Evolutionary conservation across 2,797 vertebrate genomes (phyloP).

Genomic region (Pristis pectinata): DNA sequence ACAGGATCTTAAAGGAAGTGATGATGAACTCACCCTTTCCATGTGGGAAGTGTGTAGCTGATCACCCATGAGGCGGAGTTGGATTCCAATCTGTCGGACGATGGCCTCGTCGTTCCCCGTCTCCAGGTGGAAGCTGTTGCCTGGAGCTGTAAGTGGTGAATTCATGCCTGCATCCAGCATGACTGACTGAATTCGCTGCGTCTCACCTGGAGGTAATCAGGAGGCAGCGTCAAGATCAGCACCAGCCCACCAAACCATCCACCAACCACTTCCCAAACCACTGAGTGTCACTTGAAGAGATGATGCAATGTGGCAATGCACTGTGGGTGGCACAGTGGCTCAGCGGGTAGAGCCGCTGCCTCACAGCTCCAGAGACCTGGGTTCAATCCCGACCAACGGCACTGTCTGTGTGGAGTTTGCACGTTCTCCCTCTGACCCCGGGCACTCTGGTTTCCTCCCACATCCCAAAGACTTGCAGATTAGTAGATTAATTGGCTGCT

Average conservation of each 20-base stretch:
- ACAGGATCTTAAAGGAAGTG: not conserved
- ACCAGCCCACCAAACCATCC: not conserved
- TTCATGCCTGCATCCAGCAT: not conserved
- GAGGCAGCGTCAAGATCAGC: not conserved
- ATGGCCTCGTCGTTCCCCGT: not conserved
- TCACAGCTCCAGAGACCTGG: no score
- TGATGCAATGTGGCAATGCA: no score
- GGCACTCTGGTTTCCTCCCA: no score
- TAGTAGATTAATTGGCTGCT: no score
- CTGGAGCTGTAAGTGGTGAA: not conserved
- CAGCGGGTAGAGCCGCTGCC: no score
- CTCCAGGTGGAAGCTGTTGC: no score
- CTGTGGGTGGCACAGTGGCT: no score
- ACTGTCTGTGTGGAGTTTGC: no score
- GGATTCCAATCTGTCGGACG: conserved; percentile 1
- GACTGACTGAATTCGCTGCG: not conserved
- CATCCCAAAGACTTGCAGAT: no score
- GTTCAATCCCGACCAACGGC: no score
- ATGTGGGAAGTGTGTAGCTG: not conserved
- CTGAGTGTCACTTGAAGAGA: not conserved
- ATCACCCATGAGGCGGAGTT: conserved; percentile 2
- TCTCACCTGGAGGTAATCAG: not conserved
- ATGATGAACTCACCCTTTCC: not conserved
- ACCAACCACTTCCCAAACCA: not conserved
- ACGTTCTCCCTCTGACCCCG: no score